Conservation (phyloP, 2,888 invertebrate species). For the Xestobium rufovillosum region DNA sequence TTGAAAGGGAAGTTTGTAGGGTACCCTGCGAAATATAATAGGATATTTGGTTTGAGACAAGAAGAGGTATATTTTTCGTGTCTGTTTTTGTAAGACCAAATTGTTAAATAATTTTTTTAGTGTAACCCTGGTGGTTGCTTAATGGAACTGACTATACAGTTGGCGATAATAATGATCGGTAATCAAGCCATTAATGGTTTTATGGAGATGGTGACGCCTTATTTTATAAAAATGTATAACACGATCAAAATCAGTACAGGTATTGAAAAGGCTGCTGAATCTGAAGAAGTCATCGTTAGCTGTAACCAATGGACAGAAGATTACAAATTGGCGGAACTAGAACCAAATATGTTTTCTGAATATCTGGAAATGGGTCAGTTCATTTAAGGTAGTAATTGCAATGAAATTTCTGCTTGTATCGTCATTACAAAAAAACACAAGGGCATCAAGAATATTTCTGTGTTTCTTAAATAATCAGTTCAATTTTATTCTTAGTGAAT, state of each 20-base stretch:
- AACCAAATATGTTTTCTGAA: constrained; percentile 67
- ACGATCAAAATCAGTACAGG: constrained; percentile 45
- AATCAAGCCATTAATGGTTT: constrained; percentile 74
- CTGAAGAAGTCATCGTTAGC: constrained; percentile 43
- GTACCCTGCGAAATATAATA: constrained; percentile 68
- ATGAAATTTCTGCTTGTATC: no score
- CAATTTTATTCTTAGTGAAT: no score
- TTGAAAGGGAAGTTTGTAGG: constrained; percentile 72
- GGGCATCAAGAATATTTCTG: no score
- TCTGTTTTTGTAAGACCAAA: constrained; percentile 4
- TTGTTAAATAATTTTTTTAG: constrained; percentile 37
- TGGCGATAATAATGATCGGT: constrained; percentile 79
- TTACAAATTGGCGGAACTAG: constrained; percentile 56
- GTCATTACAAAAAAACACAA: no score
- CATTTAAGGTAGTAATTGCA: constrained; percentile 2
- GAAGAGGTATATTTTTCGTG: constrained; percentile 52
- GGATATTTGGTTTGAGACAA: constrained; percentile 60
- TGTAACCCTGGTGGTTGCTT: constrained; percentile 81
- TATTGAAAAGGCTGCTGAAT: constrained; percentile 37
- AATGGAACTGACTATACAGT: constrained; percentile 77
- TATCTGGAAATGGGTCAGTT: constrained; percentile 77
- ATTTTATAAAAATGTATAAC: constrained; percentile 50
- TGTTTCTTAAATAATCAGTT: no score
- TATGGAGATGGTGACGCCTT: constrained; percentile 68
- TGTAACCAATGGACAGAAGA: constrained; percentile 69